Evolutionary conservation across 2,888 invertebrate species (phyloP), one percentile per base, ranked within the genome.

Genomic region (Drosophila recens): DNA sequence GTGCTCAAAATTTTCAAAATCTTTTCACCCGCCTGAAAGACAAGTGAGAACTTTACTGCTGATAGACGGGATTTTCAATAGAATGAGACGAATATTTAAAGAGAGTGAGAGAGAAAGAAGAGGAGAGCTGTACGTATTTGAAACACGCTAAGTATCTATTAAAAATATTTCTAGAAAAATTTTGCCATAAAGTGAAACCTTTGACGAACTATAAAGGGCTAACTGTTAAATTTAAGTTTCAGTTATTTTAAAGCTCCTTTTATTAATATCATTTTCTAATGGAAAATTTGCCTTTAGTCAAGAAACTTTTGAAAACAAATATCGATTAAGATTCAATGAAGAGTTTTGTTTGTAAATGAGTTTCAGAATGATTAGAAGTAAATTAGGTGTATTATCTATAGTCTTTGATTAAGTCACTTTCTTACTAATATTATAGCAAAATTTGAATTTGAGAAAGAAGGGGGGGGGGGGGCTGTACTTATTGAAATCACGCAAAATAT

Each of bases 1-100:
- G 86, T 87, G 86, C 86, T 79, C 87, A 90, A 90, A 87, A 87
- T 87, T 90, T 79, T 79, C 72, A 86, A 88, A 88, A 89, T 83
- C 83, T 89, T 78, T 65, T 57, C 53, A 62, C 72, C 77, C 61
- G 57, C 42, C 52, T 13, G 8, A 43, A 33, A 68, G 45, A 33
- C 53, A 74, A 74, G 52, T 61, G 74, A 40, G 67, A 78, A 75
- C 49, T 77, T 75, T 77, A n/a, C 67, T 49, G 61, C 62, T 67
- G 73, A 59, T 67, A 54, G 73, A 45, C 30, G 49, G 58, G 63
- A 15, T 52, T 43, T 53, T 59, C 45, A 38, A 46, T 30, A 48
- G 57, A 15, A 3, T 57, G 36, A 23, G 20, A 38, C 27, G 34
- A 1, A 11, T 9, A 27, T 38, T 30, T 30, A 30, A 30, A 9